Percentiles rank a stretch among this genome's conserved stretches.
These are phyloP conservation scores for Drosophila nikananu DNA, from an alignment of 1,140 invertebrate genomes.

Conservation along the genomic window DNA sequence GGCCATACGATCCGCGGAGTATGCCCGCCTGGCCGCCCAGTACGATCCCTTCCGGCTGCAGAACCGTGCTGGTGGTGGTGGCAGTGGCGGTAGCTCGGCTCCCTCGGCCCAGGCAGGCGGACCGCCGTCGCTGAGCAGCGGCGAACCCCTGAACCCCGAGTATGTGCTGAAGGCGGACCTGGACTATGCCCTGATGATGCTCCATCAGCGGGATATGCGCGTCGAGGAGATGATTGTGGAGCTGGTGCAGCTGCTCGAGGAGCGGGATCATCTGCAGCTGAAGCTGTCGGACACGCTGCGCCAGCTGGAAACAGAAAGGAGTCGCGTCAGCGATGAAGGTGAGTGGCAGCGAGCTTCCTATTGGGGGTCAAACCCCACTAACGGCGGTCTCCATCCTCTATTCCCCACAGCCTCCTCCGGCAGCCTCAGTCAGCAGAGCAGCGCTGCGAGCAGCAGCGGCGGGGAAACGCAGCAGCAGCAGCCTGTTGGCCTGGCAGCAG, in stretches of 20 bases:
- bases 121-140: slow-evolving; percentile 8
- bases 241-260: slow-evolving; percentile 92
- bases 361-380: background rate
- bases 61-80: slow-evolving; percentile 39
- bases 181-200: slow-evolving; percentile 93
- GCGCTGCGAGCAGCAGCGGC: slow-evolving; percentile 25
- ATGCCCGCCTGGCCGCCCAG: slow-evolving; percentile 82
- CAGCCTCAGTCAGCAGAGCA: slow-evolving; percentile 48
- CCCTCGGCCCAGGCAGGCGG: slow-evolving; percentile 3
- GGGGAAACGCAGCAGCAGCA: slow-evolving; percentile 4
- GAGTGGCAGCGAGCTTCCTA: slow-evolving; percentile 8
- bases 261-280: slow-evolving; percentile 93
- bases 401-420: slow-evolving; percentile 26
- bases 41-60: slow-evolving; percentile 84
- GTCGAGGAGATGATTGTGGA: slow-evolving; percentile 96
- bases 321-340: slow-evolving; percentile 51
- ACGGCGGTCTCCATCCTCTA: background rate
- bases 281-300: slow-evolving; percentile 92
- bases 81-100: slow-evolving; percentile 29
- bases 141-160: slow-evolving; percentile 60
- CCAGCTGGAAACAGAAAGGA: slow-evolving; percentile 88
- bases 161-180: slow-evolving; percentile 88
- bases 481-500: slow-evolving; percentile 17
- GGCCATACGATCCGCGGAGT: slow-evolving; percentile 86
- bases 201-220: slow-evolving; percentile 94